phyloP scores from a whole-genome alignment of 2,888 invertebrate genomes.

The Galerucella nymphaeae region DNA sequence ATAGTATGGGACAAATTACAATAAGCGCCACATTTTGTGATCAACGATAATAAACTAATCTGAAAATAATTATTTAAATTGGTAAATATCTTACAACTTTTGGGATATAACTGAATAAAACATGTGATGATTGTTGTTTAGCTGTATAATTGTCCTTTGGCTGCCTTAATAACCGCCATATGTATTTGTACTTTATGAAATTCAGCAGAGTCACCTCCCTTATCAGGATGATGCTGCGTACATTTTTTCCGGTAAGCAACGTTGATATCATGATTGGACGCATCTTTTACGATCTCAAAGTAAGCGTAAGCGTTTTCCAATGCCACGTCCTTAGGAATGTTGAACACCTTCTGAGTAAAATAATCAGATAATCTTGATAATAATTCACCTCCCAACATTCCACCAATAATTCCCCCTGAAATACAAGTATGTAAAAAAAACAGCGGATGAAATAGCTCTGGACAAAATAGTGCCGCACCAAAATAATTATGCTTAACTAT shows the following conservation, averaged over 20 bases:
- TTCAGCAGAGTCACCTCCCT: neutral
- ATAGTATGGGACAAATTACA: too few relatives aligned
- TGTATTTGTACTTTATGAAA: slow-evolving; percentile 15
- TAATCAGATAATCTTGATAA: neutral
- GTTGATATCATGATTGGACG: slow-evolving; percentile 8
- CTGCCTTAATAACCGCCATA: slow-evolving; percentile 9
- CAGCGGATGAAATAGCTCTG: too few relatives aligned
- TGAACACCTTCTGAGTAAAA: neutral
- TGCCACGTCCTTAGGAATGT: neutral
- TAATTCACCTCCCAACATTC: neutral
- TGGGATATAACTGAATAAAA: neutral
- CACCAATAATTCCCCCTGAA: slow-evolving; percentile 2
- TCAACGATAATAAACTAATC: too few relatives aligned
- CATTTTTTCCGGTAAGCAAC: slow-evolving; percentile 2
- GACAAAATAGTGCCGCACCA: too few relatives aligned
- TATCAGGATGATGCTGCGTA: slow-evolving; percentile 6
- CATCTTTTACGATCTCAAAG: neutral
- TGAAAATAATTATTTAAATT: too few relatives aligned
- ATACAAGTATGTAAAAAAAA: neutral
- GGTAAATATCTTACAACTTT: too few relatives aligned
- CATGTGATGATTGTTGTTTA: neutral
- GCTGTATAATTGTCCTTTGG: slow-evolving; percentile 2
- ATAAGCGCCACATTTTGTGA: too few relatives aligned
- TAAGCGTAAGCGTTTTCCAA: slow-evolving; percentile 12
- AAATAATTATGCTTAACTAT: too few relatives aligned